A percentile compares a stretch with the other conserved stretches of the same genome.
Evolutionary conservation across 1,140 invertebrate species (phyloP).

Genomic region (Cotesia typhae): DNA sequence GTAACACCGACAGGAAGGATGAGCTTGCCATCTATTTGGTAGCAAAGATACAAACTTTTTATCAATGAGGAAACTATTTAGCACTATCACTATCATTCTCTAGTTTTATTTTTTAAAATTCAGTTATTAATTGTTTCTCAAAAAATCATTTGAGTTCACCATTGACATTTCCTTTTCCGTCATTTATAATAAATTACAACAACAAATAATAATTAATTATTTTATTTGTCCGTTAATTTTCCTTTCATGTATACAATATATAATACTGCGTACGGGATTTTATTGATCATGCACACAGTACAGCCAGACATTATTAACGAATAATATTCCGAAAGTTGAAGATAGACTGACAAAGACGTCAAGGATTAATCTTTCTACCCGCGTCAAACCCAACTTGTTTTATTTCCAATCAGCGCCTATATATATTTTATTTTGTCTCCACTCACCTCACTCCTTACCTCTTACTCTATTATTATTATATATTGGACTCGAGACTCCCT

Average conservation of each 20-base stretch:
- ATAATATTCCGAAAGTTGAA: conserved; percentile 4
- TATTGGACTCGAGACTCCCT: no score
- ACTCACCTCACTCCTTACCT: not conserved
- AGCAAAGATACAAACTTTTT: conserved; percentile 26
- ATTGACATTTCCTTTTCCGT: not conserved
- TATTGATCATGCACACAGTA: not conserved
- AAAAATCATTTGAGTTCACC: not conserved
- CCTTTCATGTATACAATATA: not conserved
- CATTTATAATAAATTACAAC: not conserved
- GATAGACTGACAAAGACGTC: conserved; percentile 26
- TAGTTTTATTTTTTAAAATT: conserved; percentile 1
- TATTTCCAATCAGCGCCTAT: conserved; percentile 18
- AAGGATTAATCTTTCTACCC: conserved; percentile 19
- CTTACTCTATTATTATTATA: not conserved
- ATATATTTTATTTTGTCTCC: conserved; percentile 9
- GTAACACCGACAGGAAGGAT: conserved; percentile 35
- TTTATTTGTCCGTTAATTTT: no score
- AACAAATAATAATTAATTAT: not conserved
- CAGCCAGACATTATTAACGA: conserved; percentile 4
- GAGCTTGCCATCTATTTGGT: conserved; percentile 28
- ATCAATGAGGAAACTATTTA: conserved; percentile 38
- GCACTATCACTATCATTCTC: conserved; percentile 29
- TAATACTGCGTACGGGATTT: not conserved
- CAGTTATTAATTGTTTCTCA: not conserved
- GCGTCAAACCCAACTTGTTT: conserved; percentile 25